Percentiles rank a stretch among this genome's conserved stretches.
These are phyloP conservation scores for Battus philenor DNA, from an alignment of 1,140 invertebrate genomes.

Conservation along the genomic window DNA sequence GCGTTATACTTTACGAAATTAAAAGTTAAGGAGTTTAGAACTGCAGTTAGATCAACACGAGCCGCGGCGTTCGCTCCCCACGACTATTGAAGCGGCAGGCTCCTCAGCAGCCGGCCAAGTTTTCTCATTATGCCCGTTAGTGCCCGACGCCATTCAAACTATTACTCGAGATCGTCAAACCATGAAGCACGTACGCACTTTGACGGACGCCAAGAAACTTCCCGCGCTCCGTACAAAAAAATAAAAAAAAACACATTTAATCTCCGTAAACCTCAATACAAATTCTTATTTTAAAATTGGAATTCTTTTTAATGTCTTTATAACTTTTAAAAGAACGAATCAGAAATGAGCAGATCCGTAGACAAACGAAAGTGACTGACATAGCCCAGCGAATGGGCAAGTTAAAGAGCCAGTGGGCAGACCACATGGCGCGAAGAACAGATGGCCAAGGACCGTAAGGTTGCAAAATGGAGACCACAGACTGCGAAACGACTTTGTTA, in stretches of 20 bases:
- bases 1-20: slow-evolving; percentile 7
- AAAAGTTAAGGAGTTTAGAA: slow-evolving; percentile 15
- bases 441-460: too few species aligned
- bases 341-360: too few species aligned
- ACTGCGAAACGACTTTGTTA: too few species aligned
- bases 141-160: slow-evolving; percentile 38
- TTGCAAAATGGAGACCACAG: too few species aligned
- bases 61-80: neutral
- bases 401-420: too few species aligned
- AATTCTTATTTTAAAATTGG: neutral
- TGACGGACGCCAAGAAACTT: slow-evolving; percentile 13
- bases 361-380: too few species aligned
- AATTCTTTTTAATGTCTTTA: neutral
- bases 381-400: too few species aligned
- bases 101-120: slow-evolving; percentile 37
- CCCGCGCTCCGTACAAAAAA: neutral
- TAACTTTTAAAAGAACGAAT: too few species aligned
- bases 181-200: slow-evolving; percentile 34
- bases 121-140: slow-evolving; percentile 62
- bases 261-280: neutral
- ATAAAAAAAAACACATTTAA: too few species aligned
- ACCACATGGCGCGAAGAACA: too few species aligned
- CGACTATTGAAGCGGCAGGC: slow-evolving; percentile 25
- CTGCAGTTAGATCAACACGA: slow-evolving; percentile 16
- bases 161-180: slow-evolving; percentile 39